phyloP scores from a whole-genome alignment of 2,113 vertebrate genomes.

The Heloderma charlesbogerti region DNA sequence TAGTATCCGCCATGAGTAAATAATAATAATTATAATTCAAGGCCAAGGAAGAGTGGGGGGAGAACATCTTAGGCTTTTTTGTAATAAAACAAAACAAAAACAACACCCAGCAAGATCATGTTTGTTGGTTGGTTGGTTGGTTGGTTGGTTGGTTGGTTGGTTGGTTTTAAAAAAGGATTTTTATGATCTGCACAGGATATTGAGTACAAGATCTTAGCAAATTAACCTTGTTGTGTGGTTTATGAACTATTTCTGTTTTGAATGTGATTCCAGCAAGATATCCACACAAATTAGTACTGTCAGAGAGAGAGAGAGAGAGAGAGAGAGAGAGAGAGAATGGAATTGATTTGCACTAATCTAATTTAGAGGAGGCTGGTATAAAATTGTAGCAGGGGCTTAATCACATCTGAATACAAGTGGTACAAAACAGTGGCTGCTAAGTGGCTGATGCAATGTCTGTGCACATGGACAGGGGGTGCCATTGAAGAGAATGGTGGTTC shows the following conservation, averaged over 20 bases:
- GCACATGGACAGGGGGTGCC: slow-evolving; percentile 38
- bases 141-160: neutral
- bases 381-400: slow-evolving; percentile 59
- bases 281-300: slow-evolving; percentile 51
- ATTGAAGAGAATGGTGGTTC: slow-evolving; percentile 28
- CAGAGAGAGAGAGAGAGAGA: slow-evolving; percentile 13
- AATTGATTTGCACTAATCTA: slow-evolving; percentile 55
- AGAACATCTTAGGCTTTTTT: neutral
- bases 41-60: neutral
- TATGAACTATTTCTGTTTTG: slow-evolving; percentile 45
- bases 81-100: neutral
- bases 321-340: neutral
- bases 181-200: slow-evolving; percentile 11
- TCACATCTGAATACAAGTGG: slow-evolving; percentile 67
- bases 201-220: slow-evolving; percentile 14
- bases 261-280: slow-evolving; percentile 47
- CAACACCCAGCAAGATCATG: neutral
- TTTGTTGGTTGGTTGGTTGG: neutral
- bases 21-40: slow-evolving; percentile 23
- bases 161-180: slow-evolving; percentile 16
- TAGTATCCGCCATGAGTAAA: slow-evolving; percentile 43
- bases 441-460: slow-evolving; percentile 51
- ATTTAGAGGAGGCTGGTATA: slow-evolving; percentile 53
- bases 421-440: slow-evolving; percentile 62
- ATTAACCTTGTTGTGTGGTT: slow-evolving; percentile 35